Conservation (phyloP, 2,113 vertebrate genomes). For the Barbus barbus region DNA sequence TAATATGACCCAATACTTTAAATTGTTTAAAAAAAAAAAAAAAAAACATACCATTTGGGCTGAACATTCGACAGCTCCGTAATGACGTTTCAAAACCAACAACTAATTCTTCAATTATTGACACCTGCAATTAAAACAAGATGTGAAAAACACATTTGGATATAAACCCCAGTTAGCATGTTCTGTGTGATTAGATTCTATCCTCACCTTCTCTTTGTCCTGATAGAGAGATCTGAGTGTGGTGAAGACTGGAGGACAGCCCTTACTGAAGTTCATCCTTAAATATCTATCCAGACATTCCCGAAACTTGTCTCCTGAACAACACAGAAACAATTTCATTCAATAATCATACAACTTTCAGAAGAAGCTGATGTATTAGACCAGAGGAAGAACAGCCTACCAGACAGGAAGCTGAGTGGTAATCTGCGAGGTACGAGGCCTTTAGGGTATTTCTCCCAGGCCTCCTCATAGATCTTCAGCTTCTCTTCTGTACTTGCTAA, state of each 20-base stretch:
- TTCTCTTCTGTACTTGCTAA: slow-evolving; percentile 87
- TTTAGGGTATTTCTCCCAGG: slow-evolving; percentile 93
- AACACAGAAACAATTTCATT: neutral
- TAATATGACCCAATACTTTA: neutral
- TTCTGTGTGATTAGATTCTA: neutral
- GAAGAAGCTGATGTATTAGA: neutral
- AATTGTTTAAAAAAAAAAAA: too few species aligned
- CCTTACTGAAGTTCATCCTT: slow-evolving; percentile 98
- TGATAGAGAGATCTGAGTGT: slow-evolving; percentile 94
- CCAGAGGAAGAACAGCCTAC: slow-evolving; percentile 58
- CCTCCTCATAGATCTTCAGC: slow-evolving; percentile 94
- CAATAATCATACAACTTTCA: neutral
- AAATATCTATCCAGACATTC: slow-evolving; percentile 95
- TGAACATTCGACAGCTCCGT: slow-evolving; percentile 92
- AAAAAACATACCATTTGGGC: slow-evolving; percentile 85
- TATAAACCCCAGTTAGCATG: neutral
- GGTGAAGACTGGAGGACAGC: slow-evolving; percentile 96
- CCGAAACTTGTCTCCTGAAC: slow-evolving; percentile 90
- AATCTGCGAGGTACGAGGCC: slow-evolving; percentile 92
- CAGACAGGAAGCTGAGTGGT: slow-evolving; percentile 92
- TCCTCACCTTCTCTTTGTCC: slow-evolving; percentile 92
- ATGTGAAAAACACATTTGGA: neutral
- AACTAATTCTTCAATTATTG: slow-evolving; percentile 93
- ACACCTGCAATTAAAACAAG: slow-evolving; percentile 78
- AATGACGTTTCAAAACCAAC: slow-evolving; percentile 93